phyloP scores from a whole-genome alignment of 2,113 vertebrate genomes.

The Xiphophorus couchianus region DNA sequence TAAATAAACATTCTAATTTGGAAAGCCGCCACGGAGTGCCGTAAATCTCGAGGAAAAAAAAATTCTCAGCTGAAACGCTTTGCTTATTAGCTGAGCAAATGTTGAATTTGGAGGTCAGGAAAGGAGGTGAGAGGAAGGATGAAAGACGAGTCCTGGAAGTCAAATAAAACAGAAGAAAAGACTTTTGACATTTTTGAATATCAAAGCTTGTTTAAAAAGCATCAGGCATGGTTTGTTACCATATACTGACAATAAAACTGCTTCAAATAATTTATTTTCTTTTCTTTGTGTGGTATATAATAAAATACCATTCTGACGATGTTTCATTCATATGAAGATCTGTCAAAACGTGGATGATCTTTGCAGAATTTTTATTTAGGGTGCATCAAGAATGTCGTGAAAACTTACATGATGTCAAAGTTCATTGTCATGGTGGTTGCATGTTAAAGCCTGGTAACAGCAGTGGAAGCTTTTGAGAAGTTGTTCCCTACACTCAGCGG shows the following conservation, averaged over 20 bases:
- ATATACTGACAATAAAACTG: background rate
- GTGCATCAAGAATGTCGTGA: too few species aligned
- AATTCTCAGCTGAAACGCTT: constrained; percentile 42
- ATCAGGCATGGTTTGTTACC: background rate
- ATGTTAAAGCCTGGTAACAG: background rate
- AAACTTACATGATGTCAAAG: background rate
- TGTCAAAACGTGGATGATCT: too few species aligned
- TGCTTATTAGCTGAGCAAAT: constrained; percentile 71
- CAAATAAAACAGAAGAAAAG: background rate
- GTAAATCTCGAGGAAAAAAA: constrained; percentile 55
- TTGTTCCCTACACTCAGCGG: background rate
- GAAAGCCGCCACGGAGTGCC: constrained; percentile 47
- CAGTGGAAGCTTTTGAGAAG: background rate
- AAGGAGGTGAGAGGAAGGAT: constrained; percentile 59
- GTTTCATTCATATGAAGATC: too few species aligned
- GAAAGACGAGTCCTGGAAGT: constrained; percentile 34
- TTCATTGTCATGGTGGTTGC: background rate
- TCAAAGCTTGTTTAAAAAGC: background rate
- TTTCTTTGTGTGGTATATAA: too few species aligned
- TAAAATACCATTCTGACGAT: too few species aligned
- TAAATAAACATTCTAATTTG: constrained; percentile 83
- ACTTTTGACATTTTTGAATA: background rate
- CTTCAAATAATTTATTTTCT: background rate
- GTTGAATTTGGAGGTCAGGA: constrained; percentile 44
- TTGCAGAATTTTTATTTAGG: too few species aligned